A percentile compares a stretch with the other conserved stretches of the same genome.
Evolutionary conservation across 2,113 vertebrate genomes (phyloP).

Genomic region (Dipodomys merriami): DNA sequence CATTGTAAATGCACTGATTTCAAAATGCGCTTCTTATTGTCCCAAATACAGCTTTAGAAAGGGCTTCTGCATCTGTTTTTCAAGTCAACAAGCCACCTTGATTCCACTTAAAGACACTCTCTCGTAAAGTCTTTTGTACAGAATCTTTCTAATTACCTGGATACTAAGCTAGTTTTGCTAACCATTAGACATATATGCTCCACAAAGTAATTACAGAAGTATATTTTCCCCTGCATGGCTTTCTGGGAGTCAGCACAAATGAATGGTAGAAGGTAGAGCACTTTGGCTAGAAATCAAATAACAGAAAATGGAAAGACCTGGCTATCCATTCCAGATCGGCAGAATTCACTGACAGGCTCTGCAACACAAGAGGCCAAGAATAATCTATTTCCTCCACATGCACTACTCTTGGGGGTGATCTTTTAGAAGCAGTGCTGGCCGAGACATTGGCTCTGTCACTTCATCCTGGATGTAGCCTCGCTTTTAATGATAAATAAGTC

Average conservation of each 20-base stretch:
- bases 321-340: not conserved
- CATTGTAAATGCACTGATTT: slow-evolving; percentile 2
- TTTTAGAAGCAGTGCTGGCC: not conserved
- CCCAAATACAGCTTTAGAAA: not conserved
- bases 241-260: slow-evolving; percentile 38
- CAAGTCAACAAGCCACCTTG: not conserved
- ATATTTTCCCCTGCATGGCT: not conserved
- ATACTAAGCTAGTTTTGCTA: slow-evolving; percentile 39
- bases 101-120: slow-evolving; percentile 46
- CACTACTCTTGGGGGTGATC: not conserved
- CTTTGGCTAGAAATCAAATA: slow-evolving; percentile 32
- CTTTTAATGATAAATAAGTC: not conserved
- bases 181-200: not conserved
- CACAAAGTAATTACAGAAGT: not conserved
- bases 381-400: not conserved
- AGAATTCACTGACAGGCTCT: not conserved
- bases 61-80: not conserved
- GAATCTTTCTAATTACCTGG: not conserved
- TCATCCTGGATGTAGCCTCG: not conserved
- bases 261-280: not conserved
- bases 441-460: not conserved
- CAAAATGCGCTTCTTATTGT: not conserved
- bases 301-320: not conserved
- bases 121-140: not conserved
- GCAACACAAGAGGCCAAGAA: not conserved